These are phyloP conservation scores for Gasteruption jaculator DNA, from an alignment of 2,888 invertebrate species.

Conservation along the genomic window DNA sequence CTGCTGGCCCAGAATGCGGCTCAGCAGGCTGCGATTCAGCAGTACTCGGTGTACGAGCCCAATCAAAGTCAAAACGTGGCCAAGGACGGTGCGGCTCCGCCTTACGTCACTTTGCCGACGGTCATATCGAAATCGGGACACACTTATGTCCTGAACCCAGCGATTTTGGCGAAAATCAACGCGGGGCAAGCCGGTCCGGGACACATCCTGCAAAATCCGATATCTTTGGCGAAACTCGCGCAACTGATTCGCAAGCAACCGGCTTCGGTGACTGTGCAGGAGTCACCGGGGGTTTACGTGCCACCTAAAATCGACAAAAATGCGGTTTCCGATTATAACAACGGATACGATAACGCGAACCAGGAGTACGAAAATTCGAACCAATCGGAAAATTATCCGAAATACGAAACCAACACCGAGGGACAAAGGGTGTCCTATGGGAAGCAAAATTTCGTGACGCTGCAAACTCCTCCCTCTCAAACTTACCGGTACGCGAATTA, in stretches of 20 bases:
- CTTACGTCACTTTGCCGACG: slow-evolving; percentile 19
- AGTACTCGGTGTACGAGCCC: slow-evolving; percentile 17
- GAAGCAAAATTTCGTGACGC: slow-evolving; percentile 31
- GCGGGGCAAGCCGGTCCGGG: slow-evolving; percentile 20
- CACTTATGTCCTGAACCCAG: slow-evolving; percentile 36
- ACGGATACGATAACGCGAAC: slow-evolving; percentile 29
- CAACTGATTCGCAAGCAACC: slow-evolving; percentile 30
- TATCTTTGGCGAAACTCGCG: slow-evolving; percentile 21
- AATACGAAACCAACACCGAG: slow-evolving; percentile 26
- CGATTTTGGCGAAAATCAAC: slow-evolving; percentile 25
- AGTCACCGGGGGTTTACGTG: slow-evolving; percentile 33
- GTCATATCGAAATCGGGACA: slow-evolving; percentile 38
- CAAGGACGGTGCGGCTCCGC: slow-evolving; percentile 12
- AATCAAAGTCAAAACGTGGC: slow-evolving; percentile 16
- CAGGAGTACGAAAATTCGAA: slow-evolving; percentile 25
- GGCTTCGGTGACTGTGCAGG: slow-evolving; percentile 30
- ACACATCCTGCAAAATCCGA: slow-evolving; percentile 18
- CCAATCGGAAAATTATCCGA: slow-evolving; percentile 26
- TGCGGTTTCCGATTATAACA: slow-evolving; percentile 31
- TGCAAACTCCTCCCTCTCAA: slow-evolving; percentile 31
- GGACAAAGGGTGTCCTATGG: slow-evolving; percentile 27
- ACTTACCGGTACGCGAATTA: slow-evolving; percentile 38
- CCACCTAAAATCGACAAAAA: slow-evolving; percentile 28
- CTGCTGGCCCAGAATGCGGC: slow-evolving; percentile 33
- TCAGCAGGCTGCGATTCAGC: slow-evolving; percentile 20